Evolutionary conservation across 2,113 vertebrate species (phyloP).

Genomic region (Bambusicola thoracicus): DNA sequence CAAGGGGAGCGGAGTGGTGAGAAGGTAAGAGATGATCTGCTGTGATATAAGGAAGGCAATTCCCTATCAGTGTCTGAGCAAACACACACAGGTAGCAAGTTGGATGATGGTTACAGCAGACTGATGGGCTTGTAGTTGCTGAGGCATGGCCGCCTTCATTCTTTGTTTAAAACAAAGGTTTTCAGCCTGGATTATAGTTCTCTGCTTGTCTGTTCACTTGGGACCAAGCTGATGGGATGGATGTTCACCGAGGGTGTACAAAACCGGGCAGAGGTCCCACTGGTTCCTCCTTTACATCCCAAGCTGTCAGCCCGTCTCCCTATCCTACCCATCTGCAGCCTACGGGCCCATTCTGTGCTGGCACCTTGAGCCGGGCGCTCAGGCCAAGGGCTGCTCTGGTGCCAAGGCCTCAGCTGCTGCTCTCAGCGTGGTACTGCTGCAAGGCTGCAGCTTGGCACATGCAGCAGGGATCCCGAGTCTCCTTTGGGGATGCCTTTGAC

Average conservation of each 20-base stretch:
- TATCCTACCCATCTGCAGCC: background rate
- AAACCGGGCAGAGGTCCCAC: background rate
- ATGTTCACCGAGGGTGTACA: background rate
- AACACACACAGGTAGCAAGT: constrained; percentile 21
- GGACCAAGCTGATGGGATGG: accelerated
- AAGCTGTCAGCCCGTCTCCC: accelerated
- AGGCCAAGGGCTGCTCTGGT: background rate
- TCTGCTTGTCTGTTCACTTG: background rate
- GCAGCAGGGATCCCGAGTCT: background rate
- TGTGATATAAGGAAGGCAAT: background rate
- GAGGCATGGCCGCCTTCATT: background rate
- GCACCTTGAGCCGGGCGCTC: accelerated
- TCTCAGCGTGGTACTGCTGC: accelerated
- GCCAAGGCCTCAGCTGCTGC: constrained; percentile 43
- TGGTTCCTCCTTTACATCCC: background rate
- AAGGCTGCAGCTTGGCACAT: background rate
- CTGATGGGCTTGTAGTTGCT: background rate
- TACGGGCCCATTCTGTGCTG: background rate
- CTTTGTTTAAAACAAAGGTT: background rate
- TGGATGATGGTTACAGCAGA: constrained; percentile 7
- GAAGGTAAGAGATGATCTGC: background rate
- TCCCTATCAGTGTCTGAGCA: constrained; percentile 19
- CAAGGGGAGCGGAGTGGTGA: background rate
- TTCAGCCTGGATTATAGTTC: background rate
- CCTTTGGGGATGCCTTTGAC: background rate